Conservation (phyloP, 2,113 vertebrate genomes). For the Axis porcinus region DNA sequence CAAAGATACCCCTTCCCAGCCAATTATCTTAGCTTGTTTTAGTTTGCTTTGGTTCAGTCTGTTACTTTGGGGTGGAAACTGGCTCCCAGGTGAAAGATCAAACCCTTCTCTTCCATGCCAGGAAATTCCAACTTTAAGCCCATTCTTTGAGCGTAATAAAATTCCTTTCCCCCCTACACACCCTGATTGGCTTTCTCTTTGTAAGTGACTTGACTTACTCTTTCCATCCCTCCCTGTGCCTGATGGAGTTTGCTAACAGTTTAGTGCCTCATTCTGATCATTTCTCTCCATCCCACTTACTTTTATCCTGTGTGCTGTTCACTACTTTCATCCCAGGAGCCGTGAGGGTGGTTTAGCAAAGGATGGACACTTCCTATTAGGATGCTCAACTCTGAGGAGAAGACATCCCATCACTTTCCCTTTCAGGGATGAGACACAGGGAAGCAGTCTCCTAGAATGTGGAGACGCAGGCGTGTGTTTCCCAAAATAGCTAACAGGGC, state of each 20-base stretch:
- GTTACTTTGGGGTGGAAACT: neutral
- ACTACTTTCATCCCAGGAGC: neutral
- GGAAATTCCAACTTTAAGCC: neutral
- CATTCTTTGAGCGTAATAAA: neutral
- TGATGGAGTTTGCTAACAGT: neutral
- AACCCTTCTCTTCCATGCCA: neutral
- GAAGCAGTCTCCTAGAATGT: neutral
- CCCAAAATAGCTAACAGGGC: neutral
- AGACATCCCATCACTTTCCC: neutral
- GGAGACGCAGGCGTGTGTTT: neutral
- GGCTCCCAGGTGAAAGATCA: constrained; percentile 32
- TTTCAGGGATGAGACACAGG: neutral
- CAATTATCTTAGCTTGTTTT: neutral
- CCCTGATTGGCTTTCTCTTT: neutral
- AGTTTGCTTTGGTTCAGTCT: neutral
- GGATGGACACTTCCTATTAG: neutral
- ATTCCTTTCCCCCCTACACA: neutral
- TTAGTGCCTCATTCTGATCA: neutral
- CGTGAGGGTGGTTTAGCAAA: neutral
- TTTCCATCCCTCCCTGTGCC: neutral
- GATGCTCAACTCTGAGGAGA: neutral
- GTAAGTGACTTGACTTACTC: neutral
- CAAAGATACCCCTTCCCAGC: neutral
- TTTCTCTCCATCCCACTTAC: neutral
- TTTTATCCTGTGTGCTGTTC: neutral